Evolutionary conservation across 2,797 vertebrate genomes (phyloP).

Genomic region (Mycteria americana): DNA sequence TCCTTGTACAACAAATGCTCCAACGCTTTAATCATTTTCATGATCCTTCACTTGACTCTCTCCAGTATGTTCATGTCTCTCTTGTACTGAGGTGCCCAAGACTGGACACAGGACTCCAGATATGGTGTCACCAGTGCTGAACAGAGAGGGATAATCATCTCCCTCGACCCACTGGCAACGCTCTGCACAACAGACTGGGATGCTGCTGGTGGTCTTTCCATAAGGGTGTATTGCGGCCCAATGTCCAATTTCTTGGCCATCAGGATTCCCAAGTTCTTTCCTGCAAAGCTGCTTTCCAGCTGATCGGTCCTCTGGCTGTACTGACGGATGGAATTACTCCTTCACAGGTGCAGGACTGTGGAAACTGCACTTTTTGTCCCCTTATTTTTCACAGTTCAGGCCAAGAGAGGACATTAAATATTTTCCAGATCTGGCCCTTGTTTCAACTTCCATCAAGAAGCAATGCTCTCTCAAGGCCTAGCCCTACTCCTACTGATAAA

Average conservation of each 20-base stretch:
- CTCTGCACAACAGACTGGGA: neutral
- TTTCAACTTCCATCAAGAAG: neutral
- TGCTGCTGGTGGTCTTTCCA: neutral
- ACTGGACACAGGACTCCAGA: neutral
- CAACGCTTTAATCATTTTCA: neutral
- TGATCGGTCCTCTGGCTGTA: too few relatives aligned
- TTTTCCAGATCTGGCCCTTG: neutral
- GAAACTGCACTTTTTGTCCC: neutral
- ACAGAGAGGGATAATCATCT: neutral
- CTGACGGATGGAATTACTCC: neutral
- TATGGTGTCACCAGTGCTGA: too few relatives aligned
- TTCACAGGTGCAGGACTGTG: neutral
- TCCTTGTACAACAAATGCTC: neutral
- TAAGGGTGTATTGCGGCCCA: neutral
- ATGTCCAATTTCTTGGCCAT: neutral
- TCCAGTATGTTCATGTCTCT: neutral
- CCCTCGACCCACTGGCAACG: neutral
- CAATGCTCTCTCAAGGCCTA: neutral
- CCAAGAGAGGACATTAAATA: neutral
- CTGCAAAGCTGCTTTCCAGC: neutral
- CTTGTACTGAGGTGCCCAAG: neutral
- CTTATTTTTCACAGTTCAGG: neutral
- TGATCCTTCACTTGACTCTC: too few relatives aligned
- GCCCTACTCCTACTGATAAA: neutral
- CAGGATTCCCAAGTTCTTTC: neutral